Evolutionary conservation across 2,113 vertebrate species (phyloP).

Genomic region (Apus apus): DNA sequence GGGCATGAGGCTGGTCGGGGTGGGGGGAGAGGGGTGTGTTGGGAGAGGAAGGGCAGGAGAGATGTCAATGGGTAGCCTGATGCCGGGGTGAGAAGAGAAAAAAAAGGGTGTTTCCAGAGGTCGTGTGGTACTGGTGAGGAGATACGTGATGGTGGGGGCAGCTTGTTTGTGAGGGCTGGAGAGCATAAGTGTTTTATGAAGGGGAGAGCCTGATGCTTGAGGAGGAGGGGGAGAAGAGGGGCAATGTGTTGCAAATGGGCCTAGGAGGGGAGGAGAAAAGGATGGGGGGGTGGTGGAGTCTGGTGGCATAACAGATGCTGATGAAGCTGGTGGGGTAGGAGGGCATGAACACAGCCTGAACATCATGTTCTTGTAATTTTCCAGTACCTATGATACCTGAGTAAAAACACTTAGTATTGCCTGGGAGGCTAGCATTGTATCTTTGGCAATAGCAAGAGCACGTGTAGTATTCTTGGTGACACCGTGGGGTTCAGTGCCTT

Average conservation of each 20-base stretch:
- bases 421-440: not conserved
- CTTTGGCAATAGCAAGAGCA: not conserved
- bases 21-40: not conserved
- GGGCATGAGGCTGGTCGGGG: not conserved
- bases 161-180: not conserved
- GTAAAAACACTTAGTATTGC: not conserved
- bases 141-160: not conserved
- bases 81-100: not conserved
- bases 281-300: not conserved
- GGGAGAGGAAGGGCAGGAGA: not conserved
- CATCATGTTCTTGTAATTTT: rapidly evolving
- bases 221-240: not conserved
- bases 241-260: not conserved
- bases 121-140: not conserved
- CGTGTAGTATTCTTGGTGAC: not conserved
- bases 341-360: too few relatives aligned
- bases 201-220: not conserved
- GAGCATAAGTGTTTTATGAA: too few relatives aligned
- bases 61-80: not conserved
- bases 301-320: not conserved
- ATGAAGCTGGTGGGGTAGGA: not conserved
- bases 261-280: not conserved
- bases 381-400: not conserved
- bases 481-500: not conserved
- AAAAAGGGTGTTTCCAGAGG: not conserved